phyloP scores from a whole-genome alignment of 2,113 vertebrate species.

The Echinops telfairi region DNA sequence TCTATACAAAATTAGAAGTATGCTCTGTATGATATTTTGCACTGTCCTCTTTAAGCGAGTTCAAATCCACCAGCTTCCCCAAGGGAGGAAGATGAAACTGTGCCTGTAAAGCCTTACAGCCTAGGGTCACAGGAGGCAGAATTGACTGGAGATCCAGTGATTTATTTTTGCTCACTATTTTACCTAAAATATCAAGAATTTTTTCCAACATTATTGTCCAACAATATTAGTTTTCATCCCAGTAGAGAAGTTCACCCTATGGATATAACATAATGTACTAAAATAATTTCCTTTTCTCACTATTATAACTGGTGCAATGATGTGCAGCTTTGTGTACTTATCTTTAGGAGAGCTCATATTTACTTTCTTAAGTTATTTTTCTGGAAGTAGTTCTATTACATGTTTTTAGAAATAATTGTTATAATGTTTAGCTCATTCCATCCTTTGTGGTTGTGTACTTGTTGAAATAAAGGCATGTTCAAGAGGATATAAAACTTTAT shows the following conservation, averaged over 20 bases:
- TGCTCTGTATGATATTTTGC: not conserved
- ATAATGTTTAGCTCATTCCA: no score
- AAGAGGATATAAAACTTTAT: not conserved
- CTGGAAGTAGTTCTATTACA: not conserved
- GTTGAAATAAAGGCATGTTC: not conserved
- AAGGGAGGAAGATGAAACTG: no score
- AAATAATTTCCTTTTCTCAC: not conserved
- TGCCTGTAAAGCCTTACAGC: no score
- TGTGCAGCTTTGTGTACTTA: not conserved
- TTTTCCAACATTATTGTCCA: not conserved
- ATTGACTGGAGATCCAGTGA: no score
- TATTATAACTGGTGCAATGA: not conserved
- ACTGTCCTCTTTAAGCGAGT: not conserved
- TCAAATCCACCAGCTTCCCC: no score
- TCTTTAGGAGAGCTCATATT: not conserved
- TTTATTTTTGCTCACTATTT: no score
- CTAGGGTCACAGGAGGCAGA: no score
- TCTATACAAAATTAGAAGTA: not conserved
- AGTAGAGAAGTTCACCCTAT: not conserved
- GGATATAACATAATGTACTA: not conserved
- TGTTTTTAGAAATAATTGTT: no score
- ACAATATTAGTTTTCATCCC: not conserved
- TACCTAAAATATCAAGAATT: not conserved
- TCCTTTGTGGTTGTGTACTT: not conserved
- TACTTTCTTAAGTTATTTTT: not conserved